Conservation (phyloP, 2,113 vertebrate genomes). For the Egretta garzetta region DNA sequence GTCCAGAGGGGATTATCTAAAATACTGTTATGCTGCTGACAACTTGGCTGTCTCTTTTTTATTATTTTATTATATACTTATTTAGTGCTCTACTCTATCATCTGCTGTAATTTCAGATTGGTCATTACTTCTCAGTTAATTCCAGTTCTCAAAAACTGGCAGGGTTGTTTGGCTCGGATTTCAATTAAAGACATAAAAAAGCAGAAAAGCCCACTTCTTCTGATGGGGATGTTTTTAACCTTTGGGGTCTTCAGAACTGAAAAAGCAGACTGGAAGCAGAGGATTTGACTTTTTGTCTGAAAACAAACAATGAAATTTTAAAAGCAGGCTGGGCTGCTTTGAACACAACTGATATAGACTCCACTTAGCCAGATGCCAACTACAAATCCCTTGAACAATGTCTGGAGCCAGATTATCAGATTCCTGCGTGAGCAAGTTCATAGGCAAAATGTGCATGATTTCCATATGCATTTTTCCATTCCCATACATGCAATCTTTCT, state of each 20-base stretch:
- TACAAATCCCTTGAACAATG: not conserved
- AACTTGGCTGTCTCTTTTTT: conserved; percentile 44
- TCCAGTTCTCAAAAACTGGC: not conserved
- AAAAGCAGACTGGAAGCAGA: not conserved
- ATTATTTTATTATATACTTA: conserved; percentile 19
- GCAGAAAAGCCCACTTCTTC: not conserved
- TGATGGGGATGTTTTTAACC: not conserved
- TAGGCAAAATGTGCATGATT: not conserved
- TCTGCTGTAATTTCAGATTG: conserved; percentile 2
- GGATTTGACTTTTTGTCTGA: not conserved
- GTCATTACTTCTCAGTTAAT: not conserved
- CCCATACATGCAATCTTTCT: not conserved
- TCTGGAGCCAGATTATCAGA: not conserved
- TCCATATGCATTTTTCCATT: not conserved
- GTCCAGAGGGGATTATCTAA: conserved; percentile 34
- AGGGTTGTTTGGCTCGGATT: not conserved
- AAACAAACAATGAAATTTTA: not conserved
- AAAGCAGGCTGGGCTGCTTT: not conserved
- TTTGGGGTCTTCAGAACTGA: not conserved
- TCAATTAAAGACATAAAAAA: not conserved
- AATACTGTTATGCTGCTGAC: conserved; percentile 39
- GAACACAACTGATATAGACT: not conserved
- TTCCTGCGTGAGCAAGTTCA: not conserved
- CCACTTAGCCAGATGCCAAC: not conserved
- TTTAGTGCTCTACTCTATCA: not conserved